A percentile compares a stretch with the other conserved stretches of the same genome.
phyloP scores from a whole-genome alignment of 2,113 vertebrate genomes.

The Bambusicola thoracicus region DNA sequence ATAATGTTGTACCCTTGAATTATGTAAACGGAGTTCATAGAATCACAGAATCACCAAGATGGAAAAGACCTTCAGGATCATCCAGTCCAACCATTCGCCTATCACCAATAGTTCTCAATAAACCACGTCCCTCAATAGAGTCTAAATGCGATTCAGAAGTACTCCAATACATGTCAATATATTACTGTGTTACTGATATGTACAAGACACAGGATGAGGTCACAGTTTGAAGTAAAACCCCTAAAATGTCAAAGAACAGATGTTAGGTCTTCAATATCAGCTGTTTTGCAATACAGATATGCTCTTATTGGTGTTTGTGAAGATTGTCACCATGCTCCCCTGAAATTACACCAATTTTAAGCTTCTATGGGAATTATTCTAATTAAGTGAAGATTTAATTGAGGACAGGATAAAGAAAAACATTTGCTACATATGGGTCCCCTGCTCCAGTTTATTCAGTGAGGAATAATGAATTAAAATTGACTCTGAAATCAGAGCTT shows the following conservation, averaged over 20 bases:
- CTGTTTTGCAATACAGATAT: background rate
- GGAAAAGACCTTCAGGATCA: no score
- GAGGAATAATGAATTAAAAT: background rate
- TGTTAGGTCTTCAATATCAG: background rate
- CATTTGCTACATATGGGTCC: fast-evolving
- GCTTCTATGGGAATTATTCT: background rate
- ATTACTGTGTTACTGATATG: background rate
- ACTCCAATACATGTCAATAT: background rate
- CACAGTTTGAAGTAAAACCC: background rate
- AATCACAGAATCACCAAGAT: no score
- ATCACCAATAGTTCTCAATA: no score
- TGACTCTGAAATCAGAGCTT: background rate
- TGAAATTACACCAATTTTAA: background rate
- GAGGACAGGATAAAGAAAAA: background rate
- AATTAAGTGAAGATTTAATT: background rate
- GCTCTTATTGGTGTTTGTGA: background rate
- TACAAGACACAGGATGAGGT: background rate
- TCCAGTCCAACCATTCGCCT: no score
- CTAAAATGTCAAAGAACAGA: background rate
- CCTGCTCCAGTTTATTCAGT: background rate
- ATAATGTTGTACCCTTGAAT: background rate
- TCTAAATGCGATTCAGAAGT: background rate
- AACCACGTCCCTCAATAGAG: no score
- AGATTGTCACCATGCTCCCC: background rate
- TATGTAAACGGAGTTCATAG: background rate